These are phyloP conservation scores for Pseudochromis fuscus DNA, from an alignment of 2,797 vertebrate genomes.

Conservation along the genomic window DNA sequence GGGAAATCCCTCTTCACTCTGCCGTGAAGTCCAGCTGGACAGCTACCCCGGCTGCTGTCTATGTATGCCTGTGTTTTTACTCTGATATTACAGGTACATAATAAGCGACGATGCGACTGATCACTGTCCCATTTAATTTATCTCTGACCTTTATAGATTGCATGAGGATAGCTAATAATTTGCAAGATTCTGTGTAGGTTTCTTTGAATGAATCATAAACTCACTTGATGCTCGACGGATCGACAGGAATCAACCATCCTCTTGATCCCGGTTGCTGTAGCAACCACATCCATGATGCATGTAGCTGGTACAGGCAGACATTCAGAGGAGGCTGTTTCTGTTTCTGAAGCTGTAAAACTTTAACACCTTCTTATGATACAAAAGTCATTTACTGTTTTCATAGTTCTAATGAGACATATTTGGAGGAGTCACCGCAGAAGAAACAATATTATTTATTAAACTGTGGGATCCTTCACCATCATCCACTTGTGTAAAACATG, in stretches of 20 bases:
- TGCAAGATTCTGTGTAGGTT: not conserved
- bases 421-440: not conserved
- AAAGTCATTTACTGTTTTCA: not conserved
- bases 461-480: not conserved
- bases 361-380: not conserved
- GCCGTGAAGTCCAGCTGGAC: conserved; percentile 2
- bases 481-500: no score
- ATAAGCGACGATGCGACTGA: not conserved
- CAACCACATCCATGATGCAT: conserved; percentile 73
- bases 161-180: not conserved
- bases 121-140: not conserved
- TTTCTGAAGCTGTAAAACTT: conserved; percentile 45
- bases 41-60: not conserved
- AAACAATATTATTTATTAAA: not conserved
- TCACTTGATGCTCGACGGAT: conserved; percentile 72
- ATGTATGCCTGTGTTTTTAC: not conserved
- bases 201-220: conserved; percentile 46
- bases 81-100: not conserved
- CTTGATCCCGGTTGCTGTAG: conserved; percentile 78
- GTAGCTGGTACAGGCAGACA: conserved; percentile 28
- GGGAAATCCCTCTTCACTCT: conserved; percentile 39
- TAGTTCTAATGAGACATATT: not conserved
- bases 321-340: conserved; percentile 11
- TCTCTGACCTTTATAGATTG: conserved; percentile 8
- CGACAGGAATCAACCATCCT: conserved; percentile 51